These are phyloP conservation scores for Chromobotia macracanthus DNA, from an alignment of 2,797 vertebrate genomes.

Conservation along the genomic window DNA sequence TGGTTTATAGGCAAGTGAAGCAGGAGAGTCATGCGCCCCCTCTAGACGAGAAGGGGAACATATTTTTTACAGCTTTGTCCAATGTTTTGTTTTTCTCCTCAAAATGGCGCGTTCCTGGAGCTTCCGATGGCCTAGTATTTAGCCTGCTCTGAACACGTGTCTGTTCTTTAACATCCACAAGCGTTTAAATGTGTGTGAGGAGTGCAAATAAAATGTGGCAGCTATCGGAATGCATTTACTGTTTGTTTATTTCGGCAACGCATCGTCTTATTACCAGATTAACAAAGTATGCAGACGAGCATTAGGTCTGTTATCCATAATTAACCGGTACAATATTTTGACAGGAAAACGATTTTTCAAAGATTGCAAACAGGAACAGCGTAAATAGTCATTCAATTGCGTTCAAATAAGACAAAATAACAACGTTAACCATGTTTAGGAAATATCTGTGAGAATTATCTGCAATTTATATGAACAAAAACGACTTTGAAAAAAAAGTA, in stretches of 20 bases:
- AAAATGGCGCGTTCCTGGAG: constrained; percentile 47
- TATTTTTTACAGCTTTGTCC: neutral
- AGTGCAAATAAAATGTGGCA: neutral
- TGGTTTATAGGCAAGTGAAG: neutral
- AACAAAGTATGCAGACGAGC: neutral
- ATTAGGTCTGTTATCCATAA: neutral
- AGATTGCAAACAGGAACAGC: neutral
- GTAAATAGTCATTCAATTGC: no score
- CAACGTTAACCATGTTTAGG: neutral
- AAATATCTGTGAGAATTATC: neutral
- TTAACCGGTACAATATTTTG: neutral
- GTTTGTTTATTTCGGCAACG: neutral
- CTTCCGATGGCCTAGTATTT: neutral
- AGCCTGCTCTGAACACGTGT: neutral
- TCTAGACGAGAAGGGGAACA: constrained; percentile 36
- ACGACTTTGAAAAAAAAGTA: no score
- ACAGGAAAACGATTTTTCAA: neutral
- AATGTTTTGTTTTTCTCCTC: constrained; percentile 13
- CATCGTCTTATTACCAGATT: neutral
- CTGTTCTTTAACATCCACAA: neutral
- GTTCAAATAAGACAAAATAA: neutral
- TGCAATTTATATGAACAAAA: neutral
- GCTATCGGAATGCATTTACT: neutral
- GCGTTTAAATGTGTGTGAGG: no score
- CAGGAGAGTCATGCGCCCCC: constrained; percentile 41